phyloP scores from a whole-genome alignment of 2,888 invertebrate species.

The Cotesia congregata region DNA sequence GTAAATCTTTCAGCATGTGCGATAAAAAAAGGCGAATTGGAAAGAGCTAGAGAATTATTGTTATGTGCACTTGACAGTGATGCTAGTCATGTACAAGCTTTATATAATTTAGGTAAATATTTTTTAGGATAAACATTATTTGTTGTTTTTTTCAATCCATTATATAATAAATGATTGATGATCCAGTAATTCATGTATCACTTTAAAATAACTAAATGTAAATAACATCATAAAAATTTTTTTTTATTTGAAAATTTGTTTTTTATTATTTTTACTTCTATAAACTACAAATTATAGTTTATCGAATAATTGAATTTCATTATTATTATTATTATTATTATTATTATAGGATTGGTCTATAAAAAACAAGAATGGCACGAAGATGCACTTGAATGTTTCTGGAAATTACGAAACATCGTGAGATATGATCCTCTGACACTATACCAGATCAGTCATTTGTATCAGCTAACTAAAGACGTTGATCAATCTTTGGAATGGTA shows the following conservation, averaged over 20 bases:
- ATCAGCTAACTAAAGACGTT: constrained; percentile 77
- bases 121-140: background rate
- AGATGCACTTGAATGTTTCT: constrained; percentile 84
- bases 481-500: constrained; percentile 79
- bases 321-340: constrained; percentile 16
- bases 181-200: background rate
- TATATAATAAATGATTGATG: background rate
- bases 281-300: too few relatives aligned
- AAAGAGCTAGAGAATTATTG: constrained; percentile 80
- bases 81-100: constrained; percentile 85
- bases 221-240: background rate
- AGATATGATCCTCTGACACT: constrained; percentile 81
- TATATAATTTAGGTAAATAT: constrained; percentile 82
- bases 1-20: constrained; percentile 89
- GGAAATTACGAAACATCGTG: constrained; percentile 81
- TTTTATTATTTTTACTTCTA: too few relatives aligned
- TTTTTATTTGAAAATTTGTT: background rate
- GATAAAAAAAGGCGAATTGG: constrained; percentile 78
- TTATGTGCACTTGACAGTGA: constrained; percentile 84
- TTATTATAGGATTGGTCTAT: constrained; percentile 75
- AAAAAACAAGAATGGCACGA: constrained; percentile 80
- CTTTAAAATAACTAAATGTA: background rate
- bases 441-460: constrained; percentile 84
- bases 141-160: constrained; percentile 24
- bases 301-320: background rate